Conservation (phyloP, 37 sponge, comb jelly and placozoan species). For the Theonella swinhoei region DNA sequence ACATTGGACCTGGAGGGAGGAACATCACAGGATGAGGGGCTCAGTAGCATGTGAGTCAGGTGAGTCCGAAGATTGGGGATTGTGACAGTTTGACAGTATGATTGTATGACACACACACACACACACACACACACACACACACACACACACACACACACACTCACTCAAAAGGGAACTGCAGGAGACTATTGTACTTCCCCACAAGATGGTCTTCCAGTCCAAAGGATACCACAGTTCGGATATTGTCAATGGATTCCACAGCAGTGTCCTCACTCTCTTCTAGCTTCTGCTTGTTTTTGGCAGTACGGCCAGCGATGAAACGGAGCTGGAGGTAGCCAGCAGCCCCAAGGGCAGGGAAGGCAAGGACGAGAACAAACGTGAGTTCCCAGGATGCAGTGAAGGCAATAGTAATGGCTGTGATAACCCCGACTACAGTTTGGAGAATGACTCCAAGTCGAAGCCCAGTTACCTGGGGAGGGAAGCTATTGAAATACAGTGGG, state of each 20-base stretch:
- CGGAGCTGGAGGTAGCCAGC: conserved; percentile 73
- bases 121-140: conserved; percentile 31
- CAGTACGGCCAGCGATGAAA: conserved; percentile 41
- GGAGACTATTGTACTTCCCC: conserved; percentile 21
- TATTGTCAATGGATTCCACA: conserved; percentile 77
- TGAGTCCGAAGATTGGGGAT: neutral
- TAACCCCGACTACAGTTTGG: conserved; percentile 55
- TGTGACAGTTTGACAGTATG: conserved; percentile 19
- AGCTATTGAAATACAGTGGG: neutral
- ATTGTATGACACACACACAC: too few relatives aligned
- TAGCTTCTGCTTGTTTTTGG: conserved; percentile 69
- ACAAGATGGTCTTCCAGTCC: conserved; percentile 60
- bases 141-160: conserved; percentile 72
- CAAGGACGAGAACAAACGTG: conserved; percentile 62
- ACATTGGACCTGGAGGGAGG: conserved; percentile 24
- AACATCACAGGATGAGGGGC: neutral
- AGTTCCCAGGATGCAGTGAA: conserved; percentile 82
- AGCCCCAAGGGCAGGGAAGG: conserved; percentile 60
- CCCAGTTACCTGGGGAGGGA: conserved; percentile 74
- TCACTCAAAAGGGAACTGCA: conserved; percentile 61
- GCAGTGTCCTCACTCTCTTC: conserved; percentile 61
- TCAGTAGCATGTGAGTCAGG: neutral
- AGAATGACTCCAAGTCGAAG: conserved; percentile 62
- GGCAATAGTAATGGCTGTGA: conserved; percentile 74
- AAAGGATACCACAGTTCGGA: conserved; percentile 76